Base-by-base conservation (phyloP, 2,797 vertebrate species). In the Esox masquinongy region DNA sequence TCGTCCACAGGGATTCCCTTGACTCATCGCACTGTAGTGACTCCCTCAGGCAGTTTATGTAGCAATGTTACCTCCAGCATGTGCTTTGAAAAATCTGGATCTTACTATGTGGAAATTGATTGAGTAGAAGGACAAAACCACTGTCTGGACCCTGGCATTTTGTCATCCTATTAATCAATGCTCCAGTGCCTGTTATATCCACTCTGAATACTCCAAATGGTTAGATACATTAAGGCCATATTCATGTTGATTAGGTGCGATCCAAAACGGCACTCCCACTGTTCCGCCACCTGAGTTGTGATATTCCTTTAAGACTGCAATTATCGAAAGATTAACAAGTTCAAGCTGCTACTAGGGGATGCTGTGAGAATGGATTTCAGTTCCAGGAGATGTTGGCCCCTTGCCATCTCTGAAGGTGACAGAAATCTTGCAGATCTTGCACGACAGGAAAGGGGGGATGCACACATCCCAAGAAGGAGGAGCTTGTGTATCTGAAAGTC, bases 391-490 rank as follows among this genome's bases (percentile, higher is more conserved):
- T 92, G 85, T 88, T 93, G 95, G 92, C 91, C 74, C 88, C 76
- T 82, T 88, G 94, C 93, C 94, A 94, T 86, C 87, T 77, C 74
- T 92, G 94, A 95, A 94, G 94, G 95, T 94, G 94, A 96, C 93
- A 92, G 94, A 86, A 95, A 91, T 92, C 91, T 91, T 93, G 92
- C 93, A 93, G 95, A 94, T 95, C 92, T 95, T 89, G 95, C 95
- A 95, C 88, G 93, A 94, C 95, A 89, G 90, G 86, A 86, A 90
- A 89, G 43, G 43, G 43, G 89, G 84, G 90, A 82, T 87, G 92
- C 85, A 90, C 78, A 5, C 80, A 79, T 19, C 68, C 61, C 88
- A 90, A 80, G 88, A 87, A 91, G 92, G 90, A 90, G 86, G 85
- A 89, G 89, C 87, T 84, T 84, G 68, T 84, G 86, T 92, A 91